phyloP scores from a whole-genome alignment of 2,797 vertebrate species.

The Catostomus latipinnis region DNA sequence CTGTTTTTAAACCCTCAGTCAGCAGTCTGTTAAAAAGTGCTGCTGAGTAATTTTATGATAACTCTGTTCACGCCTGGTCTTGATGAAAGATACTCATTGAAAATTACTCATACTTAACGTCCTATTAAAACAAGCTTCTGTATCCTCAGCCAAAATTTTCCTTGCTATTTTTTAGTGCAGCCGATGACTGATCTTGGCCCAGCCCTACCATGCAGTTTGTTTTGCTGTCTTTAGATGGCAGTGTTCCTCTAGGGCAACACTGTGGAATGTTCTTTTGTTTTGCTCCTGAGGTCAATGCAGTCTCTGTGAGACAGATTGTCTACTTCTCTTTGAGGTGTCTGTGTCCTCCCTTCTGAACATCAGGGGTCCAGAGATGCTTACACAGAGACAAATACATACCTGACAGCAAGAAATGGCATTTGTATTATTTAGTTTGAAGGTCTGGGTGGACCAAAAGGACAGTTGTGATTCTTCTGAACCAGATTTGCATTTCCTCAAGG shows the following conservation, averaged over 20 bases:
- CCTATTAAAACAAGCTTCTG: too few relatives aligned
- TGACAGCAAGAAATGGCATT: constrained; percentile 14
- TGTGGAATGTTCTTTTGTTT: constrained; percentile 43
- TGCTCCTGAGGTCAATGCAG: constrained; percentile 30
- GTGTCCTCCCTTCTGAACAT: constrained; percentile 18
- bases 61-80: too few relatives aligned
- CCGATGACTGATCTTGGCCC: not conserved
- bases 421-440: constrained; percentile 21
- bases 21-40: too few relatives aligned
- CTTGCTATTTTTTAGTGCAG: not conserved
- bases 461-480: not conserved
- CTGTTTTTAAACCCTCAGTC: too few relatives aligned
- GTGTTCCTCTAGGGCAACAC: constrained; percentile 37
- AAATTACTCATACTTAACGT: too few relatives aligned
- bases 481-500: too few relatives aligned
- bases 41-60: too few relatives aligned
- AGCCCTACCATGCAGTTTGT: not conserved
- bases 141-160: too few relatives aligned
- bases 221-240: constrained; percentile 59
- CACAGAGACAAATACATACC: not conserved
- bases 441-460: not conserved
- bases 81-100: too few relatives aligned
- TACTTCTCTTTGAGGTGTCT: constrained; percentile 11
- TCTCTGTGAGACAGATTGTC: constrained; percentile 28
- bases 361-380: constrained; percentile 31